phyloP scores from a whole-genome alignment of 2,888 invertebrate genomes.

The Microdon myrmicae region DNA sequence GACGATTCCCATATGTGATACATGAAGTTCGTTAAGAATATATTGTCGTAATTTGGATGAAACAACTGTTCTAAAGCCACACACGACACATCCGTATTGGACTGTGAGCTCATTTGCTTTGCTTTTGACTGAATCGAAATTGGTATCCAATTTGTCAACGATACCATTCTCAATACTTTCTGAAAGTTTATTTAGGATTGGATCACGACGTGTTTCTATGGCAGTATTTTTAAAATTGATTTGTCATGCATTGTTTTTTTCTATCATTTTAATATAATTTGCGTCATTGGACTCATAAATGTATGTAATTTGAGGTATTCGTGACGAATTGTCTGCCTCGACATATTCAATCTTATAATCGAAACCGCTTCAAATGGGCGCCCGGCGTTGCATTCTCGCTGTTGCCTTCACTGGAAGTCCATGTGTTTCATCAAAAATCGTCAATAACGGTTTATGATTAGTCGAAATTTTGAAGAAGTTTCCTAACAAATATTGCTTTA shows the following conservation, averaged over 20 bases:
- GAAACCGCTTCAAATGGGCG: conserved; percentile 4
- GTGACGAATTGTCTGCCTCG: conserved; percentile 4
- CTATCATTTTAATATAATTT: neutral
- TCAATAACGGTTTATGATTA: conserved; percentile 5
- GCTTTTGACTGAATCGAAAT: conserved; percentile 13
- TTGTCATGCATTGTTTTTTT: conserved; percentile 1
- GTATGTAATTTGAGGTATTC: conserved; percentile 5
- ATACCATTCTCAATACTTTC: too few relatives aligned
- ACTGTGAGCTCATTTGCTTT: conserved; percentile 14
- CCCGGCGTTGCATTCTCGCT: conserved; percentile 10
- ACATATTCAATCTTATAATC: conserved; percentile 7
- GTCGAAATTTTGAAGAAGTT: neutral
- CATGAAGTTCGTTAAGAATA: conserved; percentile 8
- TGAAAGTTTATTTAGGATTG: conserved; percentile 1
- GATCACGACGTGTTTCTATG: neutral
- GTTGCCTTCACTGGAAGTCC: conserved; percentile 7
- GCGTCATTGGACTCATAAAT: neutral
- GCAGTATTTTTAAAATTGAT: conserved; percentile 1
- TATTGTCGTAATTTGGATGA: conserved; percentile 14
- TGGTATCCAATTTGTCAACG: conserved; percentile 6
- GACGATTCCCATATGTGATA: conserved; percentile 10
- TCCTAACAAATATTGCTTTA: too few relatives aligned
- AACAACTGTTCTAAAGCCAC: conserved; percentile 12
- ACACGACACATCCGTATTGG: conserved; percentile 13
- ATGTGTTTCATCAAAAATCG: conserved; percentile 7